Evolutionary conservation across 2,888 invertebrate genomes (phyloP), one percentile per base, ranked within the genome.

Genomic region (Carabus problematicus): DNA sequence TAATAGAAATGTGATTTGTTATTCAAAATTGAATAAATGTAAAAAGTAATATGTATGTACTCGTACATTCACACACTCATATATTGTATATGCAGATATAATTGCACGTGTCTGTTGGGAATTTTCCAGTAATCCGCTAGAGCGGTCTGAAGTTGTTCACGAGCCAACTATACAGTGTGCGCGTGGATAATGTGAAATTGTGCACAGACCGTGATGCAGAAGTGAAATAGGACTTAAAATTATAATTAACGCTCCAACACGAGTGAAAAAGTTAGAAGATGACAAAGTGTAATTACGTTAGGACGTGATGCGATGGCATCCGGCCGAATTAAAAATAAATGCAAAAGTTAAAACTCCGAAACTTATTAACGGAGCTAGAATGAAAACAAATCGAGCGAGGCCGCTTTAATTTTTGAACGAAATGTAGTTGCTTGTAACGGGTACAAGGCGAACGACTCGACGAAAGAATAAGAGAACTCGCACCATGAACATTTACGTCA

Each of bases 271-370:
- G 64, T 64, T 64, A 40, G 18, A 55, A 47, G 56, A 62, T 69
- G 55, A 69, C 69, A 69, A 47, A 62, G 69, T 62, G 47, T 69
- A 69, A 69, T 69, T 69, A 62, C 55, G 62, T 56, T 61, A 62
- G 56, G 45, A 69, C 62, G 62, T 69, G 69, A 69, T 60, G 68
- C 54, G 16, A 11, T 9, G 54, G 19, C 68, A 58, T 61, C 69
- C 69, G 47, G 62, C 55, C 41, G 69, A 69, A 69, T 69, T 62
- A 69, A 69, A 69, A 69, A 69, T 69, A 69, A 69, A 55, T 69
- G 69, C 47, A 40, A 61, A 69, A 69, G 69, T 69, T 69, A 69
- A 54, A 69, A 68, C 55, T 68, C 60, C 68, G 54, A 52, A 68
- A 68, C 68, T 68, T 68, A 68, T 68, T 68, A 68, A 61, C 61